These are phyloP conservation scores for Chiloscyllium plagiosum DNA, from an alignment of 2,113 vertebrate genomes.

Conservation along the genomic window DNA sequence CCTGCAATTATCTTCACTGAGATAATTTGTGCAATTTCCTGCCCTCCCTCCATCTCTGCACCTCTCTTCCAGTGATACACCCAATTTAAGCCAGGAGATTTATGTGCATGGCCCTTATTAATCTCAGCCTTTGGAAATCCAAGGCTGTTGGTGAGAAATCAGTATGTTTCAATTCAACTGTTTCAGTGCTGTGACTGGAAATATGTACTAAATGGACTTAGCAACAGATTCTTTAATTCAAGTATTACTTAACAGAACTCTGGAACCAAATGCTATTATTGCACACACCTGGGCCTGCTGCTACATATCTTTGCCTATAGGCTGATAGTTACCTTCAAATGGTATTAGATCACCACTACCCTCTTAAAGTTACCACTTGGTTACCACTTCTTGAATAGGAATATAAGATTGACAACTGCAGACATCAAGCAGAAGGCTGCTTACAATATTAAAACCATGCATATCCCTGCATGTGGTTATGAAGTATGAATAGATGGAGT, in stretches of 20 bases:
- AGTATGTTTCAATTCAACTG: neutral
- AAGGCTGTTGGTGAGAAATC: neutral
- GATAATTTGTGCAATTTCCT: neutral
- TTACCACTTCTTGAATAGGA: neutral
- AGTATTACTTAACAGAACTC: neutral
- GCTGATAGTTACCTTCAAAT: neutral
- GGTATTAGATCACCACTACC: neutral
- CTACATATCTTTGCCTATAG: neutral
- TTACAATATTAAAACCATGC: neutral
- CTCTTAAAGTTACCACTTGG: neutral
- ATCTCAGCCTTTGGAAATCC: neutral
- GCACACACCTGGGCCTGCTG: neutral
- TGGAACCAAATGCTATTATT: neutral
- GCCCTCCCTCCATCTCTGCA: neutral
- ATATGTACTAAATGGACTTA: too few species aligned
- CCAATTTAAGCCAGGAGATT: neutral
- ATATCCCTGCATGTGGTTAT: neutral
- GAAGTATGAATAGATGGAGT: neutral
- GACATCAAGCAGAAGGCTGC: neutral
- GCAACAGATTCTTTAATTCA: neutral
- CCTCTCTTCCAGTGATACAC: neutral
- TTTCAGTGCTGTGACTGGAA: neutral
- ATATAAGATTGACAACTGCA: neutral
- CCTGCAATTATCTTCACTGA: neutral
- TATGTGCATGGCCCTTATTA: neutral